Conservation (phyloP, 1,140 invertebrate genomes). For the Drosophila saltans region DNA sequence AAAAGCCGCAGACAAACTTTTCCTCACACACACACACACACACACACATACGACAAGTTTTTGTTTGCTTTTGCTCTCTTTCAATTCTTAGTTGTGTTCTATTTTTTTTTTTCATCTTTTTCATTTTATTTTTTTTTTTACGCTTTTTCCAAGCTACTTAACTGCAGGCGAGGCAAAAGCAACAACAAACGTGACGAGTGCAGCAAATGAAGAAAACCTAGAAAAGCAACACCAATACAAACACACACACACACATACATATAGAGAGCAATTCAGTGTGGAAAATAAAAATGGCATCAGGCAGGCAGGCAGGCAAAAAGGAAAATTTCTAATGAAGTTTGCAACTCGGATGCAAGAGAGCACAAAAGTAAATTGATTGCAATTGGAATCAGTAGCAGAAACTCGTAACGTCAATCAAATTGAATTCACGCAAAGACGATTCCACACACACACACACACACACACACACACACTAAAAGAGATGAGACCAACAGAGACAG, state of each 20-base stretch:
- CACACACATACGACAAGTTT: constrained; percentile 58
- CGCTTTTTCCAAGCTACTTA: constrained; percentile 57
- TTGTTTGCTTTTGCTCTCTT: constrained; percentile 40
- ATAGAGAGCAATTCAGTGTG: constrained; percentile 9
- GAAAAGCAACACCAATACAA: constrained; percentile 19
- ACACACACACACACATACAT: constrained; percentile 18
- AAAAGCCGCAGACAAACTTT: constrained; percentile 74
- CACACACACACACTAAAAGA: constrained; percentile 19
- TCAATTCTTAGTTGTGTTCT: constrained; percentile 14
- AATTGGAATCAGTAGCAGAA: constrained; percentile 82
- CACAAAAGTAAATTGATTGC: constrained; percentile 82
- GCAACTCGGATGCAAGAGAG: constrained; percentile 72
- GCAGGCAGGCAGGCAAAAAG: constrained; percentile 50
- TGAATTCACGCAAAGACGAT: constrained; percentile 70
- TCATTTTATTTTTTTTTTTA: constrained; percentile 16
- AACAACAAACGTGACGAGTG: constrained; percentile 54
- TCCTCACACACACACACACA: background rate
- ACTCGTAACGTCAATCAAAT: constrained; percentile 81
- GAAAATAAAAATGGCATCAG: constrained; percentile 51
- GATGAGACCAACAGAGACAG: constrained; percentile 6
- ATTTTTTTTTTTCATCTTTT: constrained; percentile 25
- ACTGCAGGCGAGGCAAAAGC: constrained; percentile 53
- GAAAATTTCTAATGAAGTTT: constrained; percentile 81
- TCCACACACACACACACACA: constrained; percentile 22
- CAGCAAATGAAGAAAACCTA: constrained; percentile 40